These are phyloP conservation scores for Drosophila melanocephala DNA, from an alignment of 2,888 invertebrate species.

Conservation along the genomic window DNA sequence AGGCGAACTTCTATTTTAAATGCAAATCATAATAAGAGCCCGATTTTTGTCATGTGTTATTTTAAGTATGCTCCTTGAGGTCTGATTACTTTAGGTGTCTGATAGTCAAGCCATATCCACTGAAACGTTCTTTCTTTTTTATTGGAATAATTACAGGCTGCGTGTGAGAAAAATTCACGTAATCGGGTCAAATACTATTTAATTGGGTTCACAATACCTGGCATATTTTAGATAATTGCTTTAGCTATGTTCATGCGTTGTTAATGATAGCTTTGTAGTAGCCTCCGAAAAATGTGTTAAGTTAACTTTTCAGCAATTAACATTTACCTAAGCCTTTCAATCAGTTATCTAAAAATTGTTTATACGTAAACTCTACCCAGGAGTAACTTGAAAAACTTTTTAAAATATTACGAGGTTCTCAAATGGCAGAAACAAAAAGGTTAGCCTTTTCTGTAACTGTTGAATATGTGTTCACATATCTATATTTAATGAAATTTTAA, in stretches of 20 bases:
- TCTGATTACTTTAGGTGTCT: background rate
- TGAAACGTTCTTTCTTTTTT: background rate
- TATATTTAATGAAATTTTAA: background rate
- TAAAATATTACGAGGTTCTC: slow-evolving; percentile 17
- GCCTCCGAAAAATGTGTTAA: slow-evolving; percentile 8
- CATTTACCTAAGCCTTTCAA: background rate
- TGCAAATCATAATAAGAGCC: background rate
- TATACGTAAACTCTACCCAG: slow-evolving; percentile 21
- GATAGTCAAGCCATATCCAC: background rate
- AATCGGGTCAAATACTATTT: slow-evolving; percentile 23
- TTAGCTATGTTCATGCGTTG: background rate
- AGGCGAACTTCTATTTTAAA: background rate
- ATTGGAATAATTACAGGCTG: slow-evolving; percentile 5
- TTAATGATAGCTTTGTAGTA: slow-evolving; percentile 6
- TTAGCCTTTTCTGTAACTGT: slow-evolving; percentile 2
- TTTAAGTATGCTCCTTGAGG: background rate
- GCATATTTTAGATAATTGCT: slow-evolving; percentile 19
- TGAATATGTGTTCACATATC: background rate
- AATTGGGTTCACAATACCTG: slow-evolving; percentile 18
- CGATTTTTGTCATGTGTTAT: background rate
- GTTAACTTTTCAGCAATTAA: background rate
- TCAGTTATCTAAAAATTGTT: slow-evolving; percentile 23
- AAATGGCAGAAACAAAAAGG: slow-evolving; percentile 35
- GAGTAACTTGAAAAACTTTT: background rate
- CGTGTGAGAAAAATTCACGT: slow-evolving; percentile 7